These are phyloP conservation scores for Brachionus sp. DNA, from an alignment of 1,140 invertebrate genomes.

Conservation along the genomic window DNA sequence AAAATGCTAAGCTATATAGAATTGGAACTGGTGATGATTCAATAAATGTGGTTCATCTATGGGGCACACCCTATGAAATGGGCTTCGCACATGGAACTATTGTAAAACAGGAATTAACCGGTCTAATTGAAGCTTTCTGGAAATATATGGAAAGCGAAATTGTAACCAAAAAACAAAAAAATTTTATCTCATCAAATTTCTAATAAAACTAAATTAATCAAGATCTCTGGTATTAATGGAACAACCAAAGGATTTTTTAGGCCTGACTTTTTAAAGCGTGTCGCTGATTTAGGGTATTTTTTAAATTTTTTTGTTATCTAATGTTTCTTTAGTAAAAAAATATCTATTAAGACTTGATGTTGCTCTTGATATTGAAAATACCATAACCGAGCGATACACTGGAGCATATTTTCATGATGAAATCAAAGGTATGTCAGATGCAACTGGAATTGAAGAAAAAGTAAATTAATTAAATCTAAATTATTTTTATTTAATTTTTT, in stretches of 20 bases:
- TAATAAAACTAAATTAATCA: background rate
- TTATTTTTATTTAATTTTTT: conserved; percentile 32
- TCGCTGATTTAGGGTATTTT: conserved; percentile 51
- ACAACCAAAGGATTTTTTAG: conserved; percentile 49
- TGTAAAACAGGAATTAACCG: conserved; percentile 46
- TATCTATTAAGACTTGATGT: conserved; percentile 48
- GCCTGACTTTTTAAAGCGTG: conserved; percentile 50
- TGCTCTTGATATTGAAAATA: conserved; percentile 51
- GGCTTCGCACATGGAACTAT: conserved; percentile 51
- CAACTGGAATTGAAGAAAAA: conserved; percentile 50
- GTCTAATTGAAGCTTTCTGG: conserved; percentile 50
- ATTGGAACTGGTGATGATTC: conserved; percentile 49
- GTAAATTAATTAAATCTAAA: conserved; percentile 29
- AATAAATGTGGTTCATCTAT: conserved; percentile 51
- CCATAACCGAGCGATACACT: conserved; percentile 48
- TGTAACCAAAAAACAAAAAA: conserved; percentile 32
- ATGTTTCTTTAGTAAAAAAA: conserved; percentile 46
- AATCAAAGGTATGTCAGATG: conserved; percentile 50
- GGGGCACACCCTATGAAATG: conserved; percentile 52
- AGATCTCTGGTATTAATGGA: conserved; percentile 50
- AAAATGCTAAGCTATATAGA: conserved; percentile 50
- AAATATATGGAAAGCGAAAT: conserved; percentile 51
- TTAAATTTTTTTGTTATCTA: background rate
- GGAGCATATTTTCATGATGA: conserved; percentile 50
- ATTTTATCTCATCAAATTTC: background rate